Conservation (phyloP, 2,113 vertebrate genomes). For the Microtus montanus region DNA sequence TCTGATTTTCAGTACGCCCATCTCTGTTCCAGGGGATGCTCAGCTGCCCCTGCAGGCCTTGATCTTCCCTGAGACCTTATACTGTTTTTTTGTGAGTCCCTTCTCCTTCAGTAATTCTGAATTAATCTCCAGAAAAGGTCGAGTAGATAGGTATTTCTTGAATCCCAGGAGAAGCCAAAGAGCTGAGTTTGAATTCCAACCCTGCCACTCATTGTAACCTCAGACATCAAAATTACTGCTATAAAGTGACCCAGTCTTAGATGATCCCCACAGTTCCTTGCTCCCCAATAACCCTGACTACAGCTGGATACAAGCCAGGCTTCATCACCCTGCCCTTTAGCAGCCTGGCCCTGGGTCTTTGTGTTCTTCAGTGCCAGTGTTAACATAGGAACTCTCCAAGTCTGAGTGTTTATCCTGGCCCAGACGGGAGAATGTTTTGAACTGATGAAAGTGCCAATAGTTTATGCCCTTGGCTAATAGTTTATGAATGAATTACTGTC, state of each 20-base stretch:
- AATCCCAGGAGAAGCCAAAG: background rate
- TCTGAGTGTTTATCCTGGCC: background rate
- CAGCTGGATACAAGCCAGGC: background rate
- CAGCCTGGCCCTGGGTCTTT: background rate
- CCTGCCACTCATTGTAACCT: background rate
- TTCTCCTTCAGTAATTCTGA: background rate
- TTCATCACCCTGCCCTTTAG: accelerated
- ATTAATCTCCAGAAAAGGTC: background rate
- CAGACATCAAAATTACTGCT: background rate
- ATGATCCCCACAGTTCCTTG: background rate
- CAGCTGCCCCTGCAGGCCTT: background rate
- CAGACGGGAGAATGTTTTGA: background rate
- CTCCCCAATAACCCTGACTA: background rate
- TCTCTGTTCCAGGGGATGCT: background rate
- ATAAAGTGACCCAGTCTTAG: background rate
- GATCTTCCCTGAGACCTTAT: background rate
- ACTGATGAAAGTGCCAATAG: background rate
- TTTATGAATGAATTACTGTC: conserved; percentile 48
- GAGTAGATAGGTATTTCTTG: too few relatives aligned
- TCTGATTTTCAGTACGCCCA: too few relatives aligned
- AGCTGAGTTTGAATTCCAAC: background rate
- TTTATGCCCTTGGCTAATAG: conserved; percentile 27
- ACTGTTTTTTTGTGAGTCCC: too few relatives aligned
- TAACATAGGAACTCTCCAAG: background rate
- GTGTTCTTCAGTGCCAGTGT: background rate